These are phyloP conservation scores for Campoletis raptor DNA, from an alignment of 2,888 invertebrate species.

Conservation along the genomic window DNA sequence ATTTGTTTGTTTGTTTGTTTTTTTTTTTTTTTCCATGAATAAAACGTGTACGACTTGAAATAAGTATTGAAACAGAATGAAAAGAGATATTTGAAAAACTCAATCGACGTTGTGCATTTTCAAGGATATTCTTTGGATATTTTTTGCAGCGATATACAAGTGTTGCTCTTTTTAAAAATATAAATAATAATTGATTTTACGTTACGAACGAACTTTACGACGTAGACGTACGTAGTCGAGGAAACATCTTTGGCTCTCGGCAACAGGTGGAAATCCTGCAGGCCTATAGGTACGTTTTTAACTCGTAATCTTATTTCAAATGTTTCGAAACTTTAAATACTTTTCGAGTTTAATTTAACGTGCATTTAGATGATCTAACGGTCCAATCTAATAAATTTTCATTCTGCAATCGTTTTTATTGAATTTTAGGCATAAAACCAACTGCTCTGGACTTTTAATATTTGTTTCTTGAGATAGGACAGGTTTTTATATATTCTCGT, in stretches of 20 bases:
- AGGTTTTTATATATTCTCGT: neutral
- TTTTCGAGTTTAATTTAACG: neutral
- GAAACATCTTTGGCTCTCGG: constrained; percentile 68
- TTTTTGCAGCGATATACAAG: neutral
- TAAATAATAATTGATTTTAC: neutral
- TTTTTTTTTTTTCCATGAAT: neutral
- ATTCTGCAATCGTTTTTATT: neutral
- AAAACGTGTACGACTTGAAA: neutral
- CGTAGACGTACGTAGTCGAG: constrained; percentile 21
- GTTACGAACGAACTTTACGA: constrained; percentile 31
- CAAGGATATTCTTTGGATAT: constrained; percentile 58
- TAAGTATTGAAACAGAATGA: neutral
- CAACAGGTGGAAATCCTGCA: constrained; percentile 82
- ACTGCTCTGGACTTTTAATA: neutral
- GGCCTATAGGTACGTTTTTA: constrained; percentile 74
- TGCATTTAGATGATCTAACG: neutral
- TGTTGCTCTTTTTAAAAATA: neutral
- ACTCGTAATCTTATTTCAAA: neutral
- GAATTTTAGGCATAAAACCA: neutral
- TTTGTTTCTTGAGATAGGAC: neutral
- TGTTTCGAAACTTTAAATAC: neutral
- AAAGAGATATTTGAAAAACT: constrained; percentile 12
- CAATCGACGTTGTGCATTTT: constrained; percentile 5
- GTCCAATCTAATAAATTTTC: neutral
- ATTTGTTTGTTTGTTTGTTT: neutral